phyloP scores from a whole-genome alignment of 2,797 vertebrate genomes.

The Malurus splendens region DNA sequence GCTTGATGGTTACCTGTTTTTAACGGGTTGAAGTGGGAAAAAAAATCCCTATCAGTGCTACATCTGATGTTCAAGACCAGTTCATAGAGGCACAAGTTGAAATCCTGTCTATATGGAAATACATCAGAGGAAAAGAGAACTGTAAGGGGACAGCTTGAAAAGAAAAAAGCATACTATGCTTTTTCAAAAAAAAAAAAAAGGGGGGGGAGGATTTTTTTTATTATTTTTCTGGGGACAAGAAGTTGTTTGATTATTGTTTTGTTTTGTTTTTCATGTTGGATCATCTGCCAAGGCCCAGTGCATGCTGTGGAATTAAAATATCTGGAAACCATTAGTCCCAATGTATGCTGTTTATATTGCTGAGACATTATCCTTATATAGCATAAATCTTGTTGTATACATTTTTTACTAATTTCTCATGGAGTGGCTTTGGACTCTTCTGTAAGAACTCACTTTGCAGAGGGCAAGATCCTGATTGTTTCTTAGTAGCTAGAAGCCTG shows the following conservation, averaged over 20 bases:
- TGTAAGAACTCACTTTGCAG: neutral
- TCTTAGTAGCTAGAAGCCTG: neutral
- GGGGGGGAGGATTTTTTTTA: accelerated
- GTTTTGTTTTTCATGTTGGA: neutral
- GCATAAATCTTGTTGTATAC: neutral
- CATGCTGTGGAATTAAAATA: neutral
- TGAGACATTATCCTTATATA: neutral
- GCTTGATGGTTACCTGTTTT: neutral
- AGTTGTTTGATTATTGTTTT: neutral
- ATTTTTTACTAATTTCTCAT: neutral
- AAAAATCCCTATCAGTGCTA: neutral
- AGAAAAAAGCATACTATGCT: neutral
- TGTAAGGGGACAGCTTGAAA: neutral
- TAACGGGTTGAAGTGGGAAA: neutral
- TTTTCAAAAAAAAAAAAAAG: neutral
- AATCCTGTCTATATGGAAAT: neutral
- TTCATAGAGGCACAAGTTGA: neutral
- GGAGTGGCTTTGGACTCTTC: neutral
- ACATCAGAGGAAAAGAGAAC: neutral
- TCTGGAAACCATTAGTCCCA: neutral
- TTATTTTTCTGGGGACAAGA: neutral
- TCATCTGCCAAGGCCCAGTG: neutral
- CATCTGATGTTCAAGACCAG: neutral
- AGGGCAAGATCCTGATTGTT: neutral
- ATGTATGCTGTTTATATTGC: neutral